phyloP scores from a whole-genome alignment of 2,113 vertebrate genomes.

The Mellivora capensis region DNA sequence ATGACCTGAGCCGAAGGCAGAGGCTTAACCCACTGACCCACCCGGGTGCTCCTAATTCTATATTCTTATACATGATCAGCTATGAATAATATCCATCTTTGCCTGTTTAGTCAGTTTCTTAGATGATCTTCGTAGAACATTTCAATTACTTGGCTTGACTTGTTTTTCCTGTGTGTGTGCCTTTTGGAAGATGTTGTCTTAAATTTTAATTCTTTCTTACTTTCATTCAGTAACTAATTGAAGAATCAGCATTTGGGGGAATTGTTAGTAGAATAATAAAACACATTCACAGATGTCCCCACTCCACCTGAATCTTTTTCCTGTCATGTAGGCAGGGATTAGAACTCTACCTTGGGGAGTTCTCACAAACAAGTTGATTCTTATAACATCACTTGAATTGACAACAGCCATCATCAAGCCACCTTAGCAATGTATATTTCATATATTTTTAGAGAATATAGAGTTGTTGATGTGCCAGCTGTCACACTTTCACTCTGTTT shows the following conservation, averaged over 20 bases:
- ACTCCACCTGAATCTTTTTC: not conserved
- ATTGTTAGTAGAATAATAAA: constrained; percentile 6
- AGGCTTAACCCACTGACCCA: too few species aligned
- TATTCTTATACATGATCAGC: not conserved
- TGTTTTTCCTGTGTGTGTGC: not conserved
- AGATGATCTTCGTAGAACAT: not conserved
- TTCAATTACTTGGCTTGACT: not conserved
- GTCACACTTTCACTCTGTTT: constrained; percentile 41
- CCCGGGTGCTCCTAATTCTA: too few species aligned
- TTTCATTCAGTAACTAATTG: not conserved
- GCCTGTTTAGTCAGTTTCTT: not conserved
- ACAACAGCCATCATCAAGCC: constrained; percentile 45
- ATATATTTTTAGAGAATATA: constrained; percentile 26
- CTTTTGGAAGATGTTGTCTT: not conserved
- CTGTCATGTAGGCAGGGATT: not conserved
- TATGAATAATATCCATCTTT: not conserved
- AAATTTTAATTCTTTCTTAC: constrained; percentile 14
- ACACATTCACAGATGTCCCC: not conserved
- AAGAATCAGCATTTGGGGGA: not conserved
- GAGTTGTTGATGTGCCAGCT: constrained; percentile 40
- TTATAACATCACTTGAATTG: constrained; percentile 62
- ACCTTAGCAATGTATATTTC: constrained; percentile 59
- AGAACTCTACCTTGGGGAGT: constrained; percentile 46
- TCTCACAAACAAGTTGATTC: not conserved
- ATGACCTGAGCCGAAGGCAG: too few species aligned